Base-by-base conservation (phyloP, 2,888 invertebrate genomes). In the Erannis defoliaria region DNA sequence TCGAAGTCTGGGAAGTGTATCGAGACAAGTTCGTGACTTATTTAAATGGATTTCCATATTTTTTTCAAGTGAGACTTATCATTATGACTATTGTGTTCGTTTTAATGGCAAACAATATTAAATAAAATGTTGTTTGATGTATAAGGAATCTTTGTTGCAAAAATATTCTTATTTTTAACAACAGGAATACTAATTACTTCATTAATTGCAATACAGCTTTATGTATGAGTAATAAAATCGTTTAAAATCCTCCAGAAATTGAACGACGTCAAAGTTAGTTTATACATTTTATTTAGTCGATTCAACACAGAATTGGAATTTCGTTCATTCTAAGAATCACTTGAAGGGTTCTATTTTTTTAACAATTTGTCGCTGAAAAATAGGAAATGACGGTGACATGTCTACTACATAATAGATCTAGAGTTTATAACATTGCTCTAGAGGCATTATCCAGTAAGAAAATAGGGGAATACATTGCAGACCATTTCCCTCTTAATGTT, bases 171-270 rank as follows among this genome's bases (percentile, higher is more conserved):
- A 26, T 23, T 58, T 40, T 19, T 40, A 35, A 61, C 16, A 59
- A 46, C 18, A 49, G 26, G 61, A 59, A 58, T 65, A 64, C 29
- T 60, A 53, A 67, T 62, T 43, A 63, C 53, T 56, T 61, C 42
- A 58, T 63, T 56, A 61, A 55, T 48, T 46, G 48, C 26, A 46
- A 56, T 49, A 49, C 23, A 46, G 46, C 29, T 64, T 56, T 48
- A 57, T 49, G 42, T 38, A 33, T 45, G 16, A 50, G 38, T 37
- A 60, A 57, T 37, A 60, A 57, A 38, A 58, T 50, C 1, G 40
- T 60, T 67, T 49, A 10, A 29, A 16, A 16, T 4, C 29, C 10
- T 12, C 8, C 23, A 45, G 5, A n/a, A 37, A 55, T 18, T 35
- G 16, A n/a, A 45, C 18, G 33, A 19, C 18, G 33, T 19, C 21